Evolutionary conservation across 2,113 vertebrate genomes (phyloP).

Genomic region (Scytalopus superciliaris): DNA sequence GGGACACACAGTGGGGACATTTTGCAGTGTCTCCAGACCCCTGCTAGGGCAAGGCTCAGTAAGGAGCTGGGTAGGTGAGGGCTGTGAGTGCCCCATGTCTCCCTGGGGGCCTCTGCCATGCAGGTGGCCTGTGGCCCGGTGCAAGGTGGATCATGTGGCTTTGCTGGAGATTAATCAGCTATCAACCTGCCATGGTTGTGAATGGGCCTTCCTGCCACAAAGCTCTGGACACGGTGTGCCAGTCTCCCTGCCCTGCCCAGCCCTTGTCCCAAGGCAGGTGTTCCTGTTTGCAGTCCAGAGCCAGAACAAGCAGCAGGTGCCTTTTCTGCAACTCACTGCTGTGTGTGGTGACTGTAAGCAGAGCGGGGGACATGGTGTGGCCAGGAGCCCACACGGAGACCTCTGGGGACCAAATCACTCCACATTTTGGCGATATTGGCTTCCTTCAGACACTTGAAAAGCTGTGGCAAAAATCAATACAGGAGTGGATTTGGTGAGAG

Average conservation of each 20-base stretch:
- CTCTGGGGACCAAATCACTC: accelerated
- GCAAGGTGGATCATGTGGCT: accelerated
- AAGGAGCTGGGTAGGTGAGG: not conserved
- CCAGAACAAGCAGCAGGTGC: not conserved
- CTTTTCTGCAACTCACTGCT: not conserved
- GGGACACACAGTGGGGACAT: accelerated
- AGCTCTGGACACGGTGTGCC: accelerated
- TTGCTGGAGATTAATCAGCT: not conserved
- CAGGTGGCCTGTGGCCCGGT: not conserved
- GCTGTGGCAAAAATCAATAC: accelerated
- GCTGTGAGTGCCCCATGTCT: not conserved
- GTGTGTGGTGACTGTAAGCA: not conserved
- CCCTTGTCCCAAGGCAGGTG: accelerated
- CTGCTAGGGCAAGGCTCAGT: not conserved
- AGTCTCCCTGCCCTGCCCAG: not conserved
- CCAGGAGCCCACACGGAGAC: not conserved
- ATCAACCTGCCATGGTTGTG: not conserved
- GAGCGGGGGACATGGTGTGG: not conserved
- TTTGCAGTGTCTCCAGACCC: accelerated
- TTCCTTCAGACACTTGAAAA: not conserved
- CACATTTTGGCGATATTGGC: accelerated
- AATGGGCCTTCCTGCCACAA: not conserved
- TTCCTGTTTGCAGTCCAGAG: not conserved
- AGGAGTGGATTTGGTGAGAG: not conserved
- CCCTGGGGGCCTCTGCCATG: not conserved